Percentiles rank a stretch among this genome's conserved stretches.
phyloP scores from a whole-genome alignment of 1,140 invertebrate genomes.

The Caenorhabditis latens region DNA sequence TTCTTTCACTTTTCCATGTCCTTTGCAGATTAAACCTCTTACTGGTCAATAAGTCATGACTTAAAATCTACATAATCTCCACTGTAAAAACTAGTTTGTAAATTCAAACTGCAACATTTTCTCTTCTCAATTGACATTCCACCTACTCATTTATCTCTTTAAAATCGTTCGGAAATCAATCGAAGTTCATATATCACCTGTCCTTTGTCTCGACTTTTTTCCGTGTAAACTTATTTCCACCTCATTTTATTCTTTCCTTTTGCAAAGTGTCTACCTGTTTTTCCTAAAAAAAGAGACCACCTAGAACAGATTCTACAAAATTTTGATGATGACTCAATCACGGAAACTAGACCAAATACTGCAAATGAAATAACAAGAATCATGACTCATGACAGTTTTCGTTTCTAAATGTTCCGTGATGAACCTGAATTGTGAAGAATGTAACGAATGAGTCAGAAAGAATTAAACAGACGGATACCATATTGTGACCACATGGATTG shows the following conservation, averaged over 20 bases:
- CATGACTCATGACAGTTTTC: not conserved
- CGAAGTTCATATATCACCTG: not conserved
- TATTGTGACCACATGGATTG: constrained; percentile 21
- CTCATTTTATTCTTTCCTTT: not conserved
- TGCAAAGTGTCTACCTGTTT: not conserved
- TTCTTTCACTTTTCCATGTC: not conserved
- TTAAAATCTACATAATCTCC: constrained; percentile 12
- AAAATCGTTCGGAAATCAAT: constrained; percentile 18
- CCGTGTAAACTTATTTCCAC: too few relatives aligned
- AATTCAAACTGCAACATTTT: constrained; percentile 2
- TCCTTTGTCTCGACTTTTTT: not conserved
- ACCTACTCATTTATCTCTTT: constrained; percentile 7
- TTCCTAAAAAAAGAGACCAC: not conserved
- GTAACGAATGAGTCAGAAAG: constrained; percentile 20
- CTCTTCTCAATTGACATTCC: constrained; percentile 2
- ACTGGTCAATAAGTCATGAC: constrained; percentile 23
- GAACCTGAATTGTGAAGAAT: constrained; percentile 15
- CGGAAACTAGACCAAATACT: not conserved
- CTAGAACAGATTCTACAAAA: not conserved
- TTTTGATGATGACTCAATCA: not conserved
- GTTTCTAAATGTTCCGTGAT: not conserved
- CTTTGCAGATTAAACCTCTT: constrained; percentile 8
- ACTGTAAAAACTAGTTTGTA: constrained; percentile 7
- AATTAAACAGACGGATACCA: not conserved
- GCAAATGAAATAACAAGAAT: not conserved